Percentiles rank a stretch among this genome's conserved stretches.
Evolutionary conservation across 2,888 invertebrate species (phyloP).

Genomic region (Ferdinandea cuprea): DNA sequence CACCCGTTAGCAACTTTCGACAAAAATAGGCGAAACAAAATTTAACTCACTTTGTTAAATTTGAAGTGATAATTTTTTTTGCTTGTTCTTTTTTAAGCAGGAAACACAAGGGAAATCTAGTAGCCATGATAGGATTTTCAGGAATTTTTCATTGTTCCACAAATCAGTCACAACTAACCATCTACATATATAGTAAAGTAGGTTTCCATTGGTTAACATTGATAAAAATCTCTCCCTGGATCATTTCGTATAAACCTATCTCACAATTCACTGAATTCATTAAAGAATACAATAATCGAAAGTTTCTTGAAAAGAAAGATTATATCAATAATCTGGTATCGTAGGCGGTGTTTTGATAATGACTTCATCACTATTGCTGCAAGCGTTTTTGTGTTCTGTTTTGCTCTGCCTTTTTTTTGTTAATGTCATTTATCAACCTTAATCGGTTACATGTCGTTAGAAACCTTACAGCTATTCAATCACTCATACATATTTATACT

Average conservation of each 20-base stretch:
- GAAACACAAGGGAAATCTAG: no score
- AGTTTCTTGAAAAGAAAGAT: neutral
- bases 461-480: neutral
- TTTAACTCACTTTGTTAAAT: no score
- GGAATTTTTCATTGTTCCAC: neutral
- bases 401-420: constrained; percentile 1
- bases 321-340: neutral
- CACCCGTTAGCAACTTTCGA: no score
- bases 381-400: neutral
- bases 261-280: no score
- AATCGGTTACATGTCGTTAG: neutral
- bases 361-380: constrained; percentile 11
- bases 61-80: no score
- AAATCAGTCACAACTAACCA: neutral
- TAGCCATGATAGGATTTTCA: no score
- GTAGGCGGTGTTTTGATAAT: neutral
- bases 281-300: neutral
- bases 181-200: neutral
- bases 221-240: neutral
- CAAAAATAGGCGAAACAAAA: no score
- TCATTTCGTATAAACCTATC: no score
- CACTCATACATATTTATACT: neutral
- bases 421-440: constrained; percentile 4
- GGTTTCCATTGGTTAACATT: neutral
- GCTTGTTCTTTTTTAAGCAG: no score